phyloP scores from a whole-genome alignment of 2,888 invertebrate species.

The Antheraea yamamai region DNA sequence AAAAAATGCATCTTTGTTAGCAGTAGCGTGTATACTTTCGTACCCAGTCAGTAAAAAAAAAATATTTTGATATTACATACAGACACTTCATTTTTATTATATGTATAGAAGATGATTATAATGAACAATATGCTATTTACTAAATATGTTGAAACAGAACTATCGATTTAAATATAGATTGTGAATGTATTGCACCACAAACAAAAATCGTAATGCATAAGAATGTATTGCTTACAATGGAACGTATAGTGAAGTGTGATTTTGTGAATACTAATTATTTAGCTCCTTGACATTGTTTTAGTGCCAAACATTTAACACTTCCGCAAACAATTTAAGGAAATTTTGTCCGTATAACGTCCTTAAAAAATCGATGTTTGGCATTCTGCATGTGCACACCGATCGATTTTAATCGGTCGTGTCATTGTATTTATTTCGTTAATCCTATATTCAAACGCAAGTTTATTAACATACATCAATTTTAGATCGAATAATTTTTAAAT shows the following conservation, averaged over 20 bases:
- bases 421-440: background rate
- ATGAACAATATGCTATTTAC: no score
- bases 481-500: background rate
- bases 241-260: slow-evolving; percentile 41
- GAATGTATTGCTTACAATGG: slow-evolving; percentile 49
- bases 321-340: slow-evolving; percentile 37
- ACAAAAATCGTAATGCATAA: slow-evolving; percentile 30
- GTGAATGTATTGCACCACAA: background rate
- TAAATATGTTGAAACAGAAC: no score
- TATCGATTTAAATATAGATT: no score
- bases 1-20: no score
- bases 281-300: slow-evolving; percentile 58
- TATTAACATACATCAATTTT: background rate
- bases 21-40: no score
- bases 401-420: background rate
- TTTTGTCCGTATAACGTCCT: slow-evolving; percentile 31
- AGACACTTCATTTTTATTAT: no score
- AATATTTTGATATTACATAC: no score
- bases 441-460: background rate
- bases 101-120: no score
- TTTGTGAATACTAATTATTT: slow-evolving; percentile 51
- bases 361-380: slow-evolving; percentile 19
- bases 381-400: slow-evolving; percentile 12
- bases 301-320: slow-evolving; percentile 39
- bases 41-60: no score